Base-by-base conservation (phyloP, 2,888 invertebrate genomes). In the Dicranocentrus wangi region DNA sequence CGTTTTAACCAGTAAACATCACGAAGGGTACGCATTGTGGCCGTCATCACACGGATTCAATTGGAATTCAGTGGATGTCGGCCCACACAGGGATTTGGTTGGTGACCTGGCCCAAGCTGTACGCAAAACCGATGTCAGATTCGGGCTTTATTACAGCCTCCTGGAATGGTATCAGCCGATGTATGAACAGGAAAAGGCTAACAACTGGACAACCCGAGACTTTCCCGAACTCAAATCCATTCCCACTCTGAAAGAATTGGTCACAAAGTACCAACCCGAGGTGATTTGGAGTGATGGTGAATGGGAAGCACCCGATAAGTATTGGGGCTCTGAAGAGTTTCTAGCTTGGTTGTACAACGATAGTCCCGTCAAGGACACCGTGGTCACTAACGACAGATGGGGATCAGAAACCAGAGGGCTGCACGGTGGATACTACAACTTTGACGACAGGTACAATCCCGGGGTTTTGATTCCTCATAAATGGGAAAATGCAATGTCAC, bases 1-100 rank as follows among this genome's bases (percentile, higher is more conserved):
- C 1, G 94, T 96, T 0, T 88, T 96, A 47, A 95, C 95, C 7
- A 94, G 94, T 87, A 96, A 96, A 88, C 96, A 96, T 88, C 95
- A 96, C 88, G 96, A 96, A 88, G 96, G 96, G 0, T 96, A 90
- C 88, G 93, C 95, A 3, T 88, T 95, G 65, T 96, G 95, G 92
- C 95, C 95, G n/a, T 94, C 95, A 0, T 91, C 91, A 85, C 91
- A 92, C 70, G 93, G 94, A 0, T 97, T 93, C 88, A 93, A 94
- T 87, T 96, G 96, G 96, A 96, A 96, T 88, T 89, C 95, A 0
- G 89, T 92, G 87, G 95, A 94, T 86, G 91, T 94, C 68, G 95
- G 95, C 0, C 94, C 95, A 0, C 92, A 92, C 76, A 89, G 92
- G 63, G 94, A 97, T 89, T 89, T 97, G 60, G 91, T 96, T 55